phyloP scores from a whole-genome alignment of 2,888 invertebrate genomes.

The Drosophila pseudotakahashii region DNA sequence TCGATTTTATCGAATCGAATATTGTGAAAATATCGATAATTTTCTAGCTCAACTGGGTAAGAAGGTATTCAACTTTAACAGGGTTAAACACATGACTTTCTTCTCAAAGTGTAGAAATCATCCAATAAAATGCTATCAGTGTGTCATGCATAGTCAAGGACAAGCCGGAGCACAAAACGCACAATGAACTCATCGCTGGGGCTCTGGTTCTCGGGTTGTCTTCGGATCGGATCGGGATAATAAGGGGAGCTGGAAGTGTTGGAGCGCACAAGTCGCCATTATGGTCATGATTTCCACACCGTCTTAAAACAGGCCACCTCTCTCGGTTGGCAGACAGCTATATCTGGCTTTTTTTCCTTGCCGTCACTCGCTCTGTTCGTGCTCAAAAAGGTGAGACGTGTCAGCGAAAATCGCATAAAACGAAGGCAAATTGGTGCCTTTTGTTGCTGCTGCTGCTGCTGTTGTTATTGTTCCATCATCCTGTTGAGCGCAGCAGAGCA shows the following conservation, averaged over 20 bases:
- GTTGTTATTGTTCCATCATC: constrained; percentile 36
- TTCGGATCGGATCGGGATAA: constrained; percentile 32
- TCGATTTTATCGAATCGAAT: too few species aligned
- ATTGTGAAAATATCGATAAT: too few species aligned
- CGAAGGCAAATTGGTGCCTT: constrained; percentile 64
- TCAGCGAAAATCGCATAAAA: constrained; percentile 73
- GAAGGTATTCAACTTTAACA: background rate
- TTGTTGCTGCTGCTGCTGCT: constrained; percentile 45
- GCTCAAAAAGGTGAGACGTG: constrained; percentile 68
- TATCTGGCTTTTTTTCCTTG: constrained; percentile 19
- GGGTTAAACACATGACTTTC: too few species aligned
- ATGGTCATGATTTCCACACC: constrained; percentile 50
- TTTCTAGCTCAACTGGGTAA: too few species aligned
- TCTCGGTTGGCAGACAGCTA: background rate
- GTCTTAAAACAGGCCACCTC: constrained; percentile 4
- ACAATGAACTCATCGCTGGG: constrained; percentile 71
- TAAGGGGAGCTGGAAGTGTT: constrained; percentile 38
- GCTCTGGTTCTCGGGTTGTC: constrained; percentile 18
- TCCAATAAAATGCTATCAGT: constrained; percentile 34
- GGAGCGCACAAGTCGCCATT: constrained; percentile 61
- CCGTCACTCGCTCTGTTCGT: constrained; percentile 25
- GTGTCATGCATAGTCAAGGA: constrained; percentile 46
- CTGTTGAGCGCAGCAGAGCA: constrained; percentile 47
- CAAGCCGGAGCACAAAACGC: constrained; percentile 48
- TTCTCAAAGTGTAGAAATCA: constrained; percentile 20